phyloP scores from a whole-genome alignment of 2,113 vertebrate genomes.

The Callithrix jacchus region DNA sequence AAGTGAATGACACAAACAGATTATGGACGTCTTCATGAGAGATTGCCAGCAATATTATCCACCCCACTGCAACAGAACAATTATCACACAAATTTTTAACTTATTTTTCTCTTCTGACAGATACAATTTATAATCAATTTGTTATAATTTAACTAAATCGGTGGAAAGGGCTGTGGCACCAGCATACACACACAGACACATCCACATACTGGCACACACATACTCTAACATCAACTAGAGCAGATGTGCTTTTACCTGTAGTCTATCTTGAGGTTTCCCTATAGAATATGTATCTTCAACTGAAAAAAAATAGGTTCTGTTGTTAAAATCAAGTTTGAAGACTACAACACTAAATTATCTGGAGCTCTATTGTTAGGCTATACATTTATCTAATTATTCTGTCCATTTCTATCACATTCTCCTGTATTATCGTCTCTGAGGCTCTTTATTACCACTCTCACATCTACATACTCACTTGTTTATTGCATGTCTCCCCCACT shows the following conservation, averaged over 20 bases:
- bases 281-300: background rate
- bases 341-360: background rate
- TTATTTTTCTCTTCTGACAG: conserved; percentile 30
- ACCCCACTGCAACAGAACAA: background rate
- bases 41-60: too few relatives aligned
- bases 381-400: conserved; percentile 3
- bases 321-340: conserved; percentile 42
- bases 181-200: too few relatives aligned
- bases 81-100: background rate
- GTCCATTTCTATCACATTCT: background rate
- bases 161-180: background rate
- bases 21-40: background rate
- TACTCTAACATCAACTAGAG: background rate
- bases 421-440: background rate
- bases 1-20: background rate
- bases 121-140: conserved; percentile 22
- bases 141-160: conserved; percentile 11
- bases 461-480: background rate
- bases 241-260: background rate
- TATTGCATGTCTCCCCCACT: background rate
- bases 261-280: background rate
- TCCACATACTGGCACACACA: background rate
- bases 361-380: background rate
- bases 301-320: background rate
- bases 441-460: background rate